Evolutionary conservation across 2,113 vertebrate species (phyloP).

Genomic region (Rissa tridactyla): DNA sequence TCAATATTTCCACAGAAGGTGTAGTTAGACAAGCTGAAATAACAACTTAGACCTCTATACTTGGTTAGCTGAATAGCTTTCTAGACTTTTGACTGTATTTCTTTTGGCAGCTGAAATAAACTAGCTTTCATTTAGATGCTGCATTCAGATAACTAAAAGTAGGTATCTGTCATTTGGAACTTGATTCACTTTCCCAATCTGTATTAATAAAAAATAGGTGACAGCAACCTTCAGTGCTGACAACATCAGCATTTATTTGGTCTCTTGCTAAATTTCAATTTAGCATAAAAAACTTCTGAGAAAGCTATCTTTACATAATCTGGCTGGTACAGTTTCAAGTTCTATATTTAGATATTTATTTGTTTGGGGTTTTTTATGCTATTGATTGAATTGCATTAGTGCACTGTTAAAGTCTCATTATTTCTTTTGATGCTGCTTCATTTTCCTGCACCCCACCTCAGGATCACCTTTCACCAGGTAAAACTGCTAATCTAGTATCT

Average conservation of each 20-base stretch:
- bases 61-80: not conserved
- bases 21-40: not conserved
- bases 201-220: not conserved
- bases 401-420: not conserved
- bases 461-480: not conserved
- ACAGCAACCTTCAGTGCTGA: not conserved
- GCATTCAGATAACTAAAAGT: not conserved
- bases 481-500: not conserved
- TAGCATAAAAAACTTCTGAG: not conserved
- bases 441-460: accelerated
- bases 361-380: not conserved
- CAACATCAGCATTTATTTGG: not conserved
- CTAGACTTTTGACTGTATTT: not conserved
- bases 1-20: not conserved
- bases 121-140: not conserved
- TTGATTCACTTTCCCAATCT: not conserved
- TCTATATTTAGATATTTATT: not conserved
- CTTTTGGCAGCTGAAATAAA: not conserved
- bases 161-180: not conserved
- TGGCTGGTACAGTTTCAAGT: not conserved
- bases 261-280: not conserved
- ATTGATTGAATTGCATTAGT: not conserved
- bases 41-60: not conserved
- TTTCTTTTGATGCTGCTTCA: not conserved
- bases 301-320: not conserved